Evolutionary conservation across 2,797 vertebrate species (phyloP).

Genomic region (Myiothlypis coronata): DNA sequence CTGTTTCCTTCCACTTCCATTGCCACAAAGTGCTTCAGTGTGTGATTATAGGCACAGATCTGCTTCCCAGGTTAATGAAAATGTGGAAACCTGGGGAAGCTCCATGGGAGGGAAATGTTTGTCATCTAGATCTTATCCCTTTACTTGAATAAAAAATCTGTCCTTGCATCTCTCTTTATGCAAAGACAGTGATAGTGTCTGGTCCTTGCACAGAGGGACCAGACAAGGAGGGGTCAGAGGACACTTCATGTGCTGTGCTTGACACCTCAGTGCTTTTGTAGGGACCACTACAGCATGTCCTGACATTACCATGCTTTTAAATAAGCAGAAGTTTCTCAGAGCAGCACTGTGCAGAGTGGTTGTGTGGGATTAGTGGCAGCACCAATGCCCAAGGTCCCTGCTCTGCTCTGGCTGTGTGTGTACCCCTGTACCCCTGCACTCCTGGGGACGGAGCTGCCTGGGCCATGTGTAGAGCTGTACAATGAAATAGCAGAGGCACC

Average conservation of each 20-base stretch:
- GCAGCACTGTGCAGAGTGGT: neutral
- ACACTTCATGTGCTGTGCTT: neutral
- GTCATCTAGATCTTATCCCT: neutral
- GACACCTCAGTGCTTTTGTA: fast-evolving
- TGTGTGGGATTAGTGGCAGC: neutral
- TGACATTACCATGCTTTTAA: neutral
- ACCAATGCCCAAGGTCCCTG: neutral
- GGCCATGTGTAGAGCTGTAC: neutral
- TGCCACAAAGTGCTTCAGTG: neutral
- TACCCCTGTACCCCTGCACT: neutral
- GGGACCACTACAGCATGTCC: neutral
- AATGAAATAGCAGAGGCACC: neutral
- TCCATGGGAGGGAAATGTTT: neutral
- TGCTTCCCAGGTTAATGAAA: fast-evolving
- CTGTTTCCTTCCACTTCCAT: neutral
- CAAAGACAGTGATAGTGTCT: neutral
- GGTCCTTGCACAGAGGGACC: neutral
- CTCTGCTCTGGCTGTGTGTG: neutral
- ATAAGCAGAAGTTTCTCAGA: neutral
- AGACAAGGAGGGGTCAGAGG: neutral
- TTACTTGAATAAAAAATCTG: neutral
- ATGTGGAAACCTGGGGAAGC: neutral
- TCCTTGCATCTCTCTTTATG: neutral
- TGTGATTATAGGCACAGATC: neutral
- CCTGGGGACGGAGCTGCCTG: neutral